A percentile compares a stretch with the other conserved stretches of the same genome.
Conservation (phyloP, 2,113 vertebrate genomes). For the Nothocercus nigrocapillus region DNA sequence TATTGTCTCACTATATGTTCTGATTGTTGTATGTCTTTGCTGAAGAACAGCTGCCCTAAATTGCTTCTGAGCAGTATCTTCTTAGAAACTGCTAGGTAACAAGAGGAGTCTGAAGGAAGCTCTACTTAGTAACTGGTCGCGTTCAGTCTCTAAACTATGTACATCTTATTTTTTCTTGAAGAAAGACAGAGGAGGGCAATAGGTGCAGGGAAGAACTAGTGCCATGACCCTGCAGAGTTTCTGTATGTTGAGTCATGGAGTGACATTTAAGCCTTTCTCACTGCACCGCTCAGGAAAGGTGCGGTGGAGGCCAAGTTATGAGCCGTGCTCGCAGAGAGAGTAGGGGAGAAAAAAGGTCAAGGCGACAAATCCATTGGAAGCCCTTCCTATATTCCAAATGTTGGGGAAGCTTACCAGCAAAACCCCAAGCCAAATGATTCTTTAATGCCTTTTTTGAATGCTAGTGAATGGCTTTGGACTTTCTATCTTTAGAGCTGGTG, state of each 20-base stretch:
- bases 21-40: background rate
- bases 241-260: conserved; percentile 45
- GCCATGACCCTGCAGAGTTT: conserved; percentile 30
- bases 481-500: conserved; percentile 48
- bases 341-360: background rate
- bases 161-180: background rate
- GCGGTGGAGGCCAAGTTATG: background rate
- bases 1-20: background rate
- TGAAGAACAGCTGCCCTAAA: background rate
- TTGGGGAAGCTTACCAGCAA: background rate
- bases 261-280: conserved; percentile 48
- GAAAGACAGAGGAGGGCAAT: conserved; percentile 41
- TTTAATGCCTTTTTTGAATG: background rate
- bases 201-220: conserved; percentile 50
- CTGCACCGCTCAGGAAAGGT: conserved; percentile 3
- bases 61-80: background rate
- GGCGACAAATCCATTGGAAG: background rate
- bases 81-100: background rate
- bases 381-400: background rate
- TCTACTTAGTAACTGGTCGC: background rate
- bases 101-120: background rate
- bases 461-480: background rate
- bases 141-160: background rate
- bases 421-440: background rate
- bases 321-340: background rate